Evolutionary conservation across 1,140 invertebrate genomes (phyloP).

Genomic region (Pogonomyrmex californicus): DNA sequence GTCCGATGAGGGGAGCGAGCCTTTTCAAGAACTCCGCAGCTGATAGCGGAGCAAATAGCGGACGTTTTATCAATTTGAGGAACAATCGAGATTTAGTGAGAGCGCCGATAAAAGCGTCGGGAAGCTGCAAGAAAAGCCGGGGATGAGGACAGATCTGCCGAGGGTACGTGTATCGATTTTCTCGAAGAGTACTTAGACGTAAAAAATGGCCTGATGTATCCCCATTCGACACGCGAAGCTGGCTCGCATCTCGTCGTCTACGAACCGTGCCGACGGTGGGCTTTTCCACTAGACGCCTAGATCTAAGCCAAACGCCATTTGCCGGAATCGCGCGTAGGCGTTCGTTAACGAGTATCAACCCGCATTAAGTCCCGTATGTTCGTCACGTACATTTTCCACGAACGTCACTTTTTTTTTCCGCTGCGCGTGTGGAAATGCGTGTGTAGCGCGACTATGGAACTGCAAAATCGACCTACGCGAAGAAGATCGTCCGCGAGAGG

Average conservation of each 20-base stretch:
- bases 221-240: constrained; percentile 23
- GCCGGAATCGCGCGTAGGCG: constrained; percentile 12
- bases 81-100: constrained; percentile 42
- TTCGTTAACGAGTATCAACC: constrained; percentile 36
- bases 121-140: background rate
- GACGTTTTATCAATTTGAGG: constrained; percentile 37
- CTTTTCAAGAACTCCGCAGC: constrained; percentile 23
- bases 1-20: background rate
- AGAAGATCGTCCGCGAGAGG: background rate
- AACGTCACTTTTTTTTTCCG: background rate
- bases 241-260: background rate
- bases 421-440: background rate
- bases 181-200: background rate
- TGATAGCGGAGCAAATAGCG: constrained; percentile 37
- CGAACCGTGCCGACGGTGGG: background rate
- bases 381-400: background rate
- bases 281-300: constrained; percentile 11
- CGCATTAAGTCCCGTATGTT: constrained; percentile 19
- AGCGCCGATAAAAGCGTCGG: constrained; percentile 32
- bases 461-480: background rate
- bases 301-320: constrained; percentile 2
- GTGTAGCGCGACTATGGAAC: background rate
- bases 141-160: constrained; percentile 8
- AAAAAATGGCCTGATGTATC: constrained; percentile 34
- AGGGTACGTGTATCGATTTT: constrained; percentile 38